Evolutionary conservation across 2,113 vertebrate genomes (phyloP).

Genomic region (Boleophthalmus pectinirostris): DNA sequence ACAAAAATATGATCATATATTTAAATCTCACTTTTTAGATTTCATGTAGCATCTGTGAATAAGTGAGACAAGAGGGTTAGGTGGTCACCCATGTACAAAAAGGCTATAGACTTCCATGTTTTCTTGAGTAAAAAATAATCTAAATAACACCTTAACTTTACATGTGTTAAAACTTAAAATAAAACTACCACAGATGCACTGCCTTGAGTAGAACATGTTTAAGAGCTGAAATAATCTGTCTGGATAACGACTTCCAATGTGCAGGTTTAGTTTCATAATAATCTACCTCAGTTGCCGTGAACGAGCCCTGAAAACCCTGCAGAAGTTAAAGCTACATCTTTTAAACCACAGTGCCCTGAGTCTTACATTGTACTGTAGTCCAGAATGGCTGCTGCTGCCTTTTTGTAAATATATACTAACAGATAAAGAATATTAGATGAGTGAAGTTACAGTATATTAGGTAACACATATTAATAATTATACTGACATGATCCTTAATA

Average conservation of each 20-base stretch:
- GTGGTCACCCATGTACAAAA: too few relatives aligned
- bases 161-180: neutral
- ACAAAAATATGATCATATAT: too few relatives aligned
- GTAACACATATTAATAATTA: too few relatives aligned
- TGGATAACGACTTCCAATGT: neutral
- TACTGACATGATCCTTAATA: too few relatives aligned
- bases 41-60: too few relatives aligned
- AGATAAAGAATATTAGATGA: neutral
- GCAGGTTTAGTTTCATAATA: neutral
- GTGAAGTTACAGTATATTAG: neutral
- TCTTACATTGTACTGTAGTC: neutral
- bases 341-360: neutral
- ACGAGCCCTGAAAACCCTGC: neutral
- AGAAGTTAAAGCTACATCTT: neutral
- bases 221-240: neutral
- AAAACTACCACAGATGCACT: neutral
- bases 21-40: too few relatives aligned
- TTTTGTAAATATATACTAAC: neutral
- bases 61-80: too few relatives aligned
- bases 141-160: neutral
- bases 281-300: constrained; percentile 1
- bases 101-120: neutral
- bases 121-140: neutral
- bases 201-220: neutral
- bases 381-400: neutral